A percentile compares a stretch with the other conserved stretches of the same genome.
These are phyloP conservation scores for Eupsilia transversa DNA, from an alignment of 2,888 invertebrate genomes.

Conservation along the genomic window DNA sequence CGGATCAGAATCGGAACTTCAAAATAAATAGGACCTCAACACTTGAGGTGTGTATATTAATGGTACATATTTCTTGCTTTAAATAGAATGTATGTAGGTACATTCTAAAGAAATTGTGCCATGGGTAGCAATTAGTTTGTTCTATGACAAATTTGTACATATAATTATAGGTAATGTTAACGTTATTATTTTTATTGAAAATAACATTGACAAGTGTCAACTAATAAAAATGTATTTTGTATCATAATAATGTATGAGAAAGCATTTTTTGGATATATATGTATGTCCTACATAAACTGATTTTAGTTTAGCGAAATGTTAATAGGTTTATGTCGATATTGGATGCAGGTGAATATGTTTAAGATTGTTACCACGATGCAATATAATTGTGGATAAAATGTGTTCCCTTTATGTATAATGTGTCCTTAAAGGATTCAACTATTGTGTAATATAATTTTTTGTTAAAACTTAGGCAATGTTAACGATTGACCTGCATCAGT, in stretches of 20 bases:
- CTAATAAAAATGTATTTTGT: conserved; percentile 71
- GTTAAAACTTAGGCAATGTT: conserved; percentile 78
- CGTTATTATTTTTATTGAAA: conserved; percentile 73
- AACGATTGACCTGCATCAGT: conserved; percentile 88
- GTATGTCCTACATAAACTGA: conserved; percentile 76
- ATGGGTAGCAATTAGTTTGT: conserved; percentile 78
- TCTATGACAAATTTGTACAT: conserved; percentile 85
- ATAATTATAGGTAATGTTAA: conserved; percentile 77
- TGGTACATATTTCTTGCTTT: conserved; percentile 85
- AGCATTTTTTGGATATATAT: conserved; percentile 79
- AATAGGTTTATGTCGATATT: conserved; percentile 65
- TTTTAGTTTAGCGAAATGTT: conserved; percentile 80
- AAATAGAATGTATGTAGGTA: conserved; percentile 71
- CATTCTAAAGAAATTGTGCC: conserved; percentile 88
- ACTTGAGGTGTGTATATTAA: conserved; percentile 53
- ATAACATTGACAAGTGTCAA: conserved; percentile 73
- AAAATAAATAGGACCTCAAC: conserved; percentile 28
- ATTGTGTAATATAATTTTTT: conserved; percentile 76
- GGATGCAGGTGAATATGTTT: conserved; percentile 88
- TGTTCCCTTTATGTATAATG: conserved; percentile 81
- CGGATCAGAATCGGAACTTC: conserved; percentile 22
- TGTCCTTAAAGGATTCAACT: conserved; percentile 79
- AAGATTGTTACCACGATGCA: conserved; percentile 81
- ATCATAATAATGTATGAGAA: conserved; percentile 75
- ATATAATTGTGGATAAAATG: conserved; percentile 78